Percentiles rank a stretch among this genome's conserved stretches.
These are phyloP conservation scores for Nomia melanderi DNA, from an alignment of 1,140 invertebrate species.

Conservation along the genomic window DNA sequence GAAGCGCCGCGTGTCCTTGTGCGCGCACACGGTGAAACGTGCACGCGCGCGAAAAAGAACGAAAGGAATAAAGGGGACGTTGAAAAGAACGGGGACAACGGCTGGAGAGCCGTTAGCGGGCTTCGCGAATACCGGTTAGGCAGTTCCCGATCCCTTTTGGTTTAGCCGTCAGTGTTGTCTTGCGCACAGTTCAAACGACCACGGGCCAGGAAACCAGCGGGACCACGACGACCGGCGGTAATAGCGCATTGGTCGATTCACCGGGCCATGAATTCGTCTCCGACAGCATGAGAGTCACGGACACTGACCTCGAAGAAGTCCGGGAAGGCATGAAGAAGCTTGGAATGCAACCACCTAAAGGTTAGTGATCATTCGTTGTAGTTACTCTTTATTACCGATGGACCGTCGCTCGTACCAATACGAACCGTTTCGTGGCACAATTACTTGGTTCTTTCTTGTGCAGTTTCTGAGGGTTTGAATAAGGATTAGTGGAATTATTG, in stretches of 20 bases:
- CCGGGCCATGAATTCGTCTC: slow-evolving; percentile 85
- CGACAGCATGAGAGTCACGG: slow-evolving; percentile 84
- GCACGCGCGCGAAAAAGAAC: background rate
- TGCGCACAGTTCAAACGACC: slow-evolving; percentile 74
- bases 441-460: background rate
- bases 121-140: slow-evolving; percentile 33
- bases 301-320: slow-evolving; percentile 85
- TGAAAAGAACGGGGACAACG: background rate
- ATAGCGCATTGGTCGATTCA: slow-evolving; percentile 66
- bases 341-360: slow-evolving; percentile 79
- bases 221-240: slow-evolving; percentile 51
- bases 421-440: background rate
- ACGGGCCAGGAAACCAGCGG: slow-evolving; percentile 63
- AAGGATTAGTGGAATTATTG: no score
- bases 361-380: slow-evolving; percentile 73
- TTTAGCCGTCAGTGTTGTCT: slow-evolving; percentile 76
- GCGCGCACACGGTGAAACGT: background rate
- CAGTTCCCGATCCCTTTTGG: slow-evolving; percentile 58
- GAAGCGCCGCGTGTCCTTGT: background rate
- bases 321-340: slow-evolving; percentile 86
- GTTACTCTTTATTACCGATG: slow-evolving; percentile 33
- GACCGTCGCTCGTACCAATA: slow-evolving; percentile 2
- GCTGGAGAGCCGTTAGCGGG: background rate
- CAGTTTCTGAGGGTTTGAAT: no score
- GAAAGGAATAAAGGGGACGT: no score